phyloP scores from a whole-genome alignment of 2,888 invertebrate genomes.

The Caenorhabditis panamensis region DNA sequence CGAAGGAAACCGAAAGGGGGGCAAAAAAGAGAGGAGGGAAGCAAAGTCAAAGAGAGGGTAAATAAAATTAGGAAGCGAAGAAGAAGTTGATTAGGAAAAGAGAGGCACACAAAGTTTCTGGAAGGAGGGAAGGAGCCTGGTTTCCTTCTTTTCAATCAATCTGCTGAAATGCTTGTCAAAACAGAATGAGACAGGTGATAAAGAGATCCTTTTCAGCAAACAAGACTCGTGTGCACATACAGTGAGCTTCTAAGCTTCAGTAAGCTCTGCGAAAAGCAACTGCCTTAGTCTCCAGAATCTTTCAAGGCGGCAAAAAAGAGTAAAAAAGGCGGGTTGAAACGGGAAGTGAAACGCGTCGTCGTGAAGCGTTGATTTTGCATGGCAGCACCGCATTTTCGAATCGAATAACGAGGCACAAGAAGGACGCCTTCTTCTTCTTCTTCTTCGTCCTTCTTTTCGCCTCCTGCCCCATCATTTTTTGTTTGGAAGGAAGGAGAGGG shows the following conservation, averaged over 20 bases:
- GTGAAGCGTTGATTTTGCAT: conserved; percentile 31
- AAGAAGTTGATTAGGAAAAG: conserved; percentile 23
- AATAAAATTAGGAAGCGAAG: conserved; percentile 30
- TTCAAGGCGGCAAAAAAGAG: conserved; percentile 8
- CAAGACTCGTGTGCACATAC: too few species aligned
- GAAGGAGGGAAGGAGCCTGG: too few species aligned
- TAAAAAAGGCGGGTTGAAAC: conserved; percentile 1
- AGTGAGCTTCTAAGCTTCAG: too few species aligned
- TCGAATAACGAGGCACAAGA: conserved; percentile 37
- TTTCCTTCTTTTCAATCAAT: too few species aligned
- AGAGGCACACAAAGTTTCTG: conserved; percentile 7
- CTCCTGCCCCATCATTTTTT: not conserved
- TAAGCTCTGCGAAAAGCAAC: too few species aligned
- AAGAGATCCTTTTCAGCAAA: too few species aligned
- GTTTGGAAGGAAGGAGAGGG: not conserved
- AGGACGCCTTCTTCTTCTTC: conserved; percentile 36
- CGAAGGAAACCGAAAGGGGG: not conserved
- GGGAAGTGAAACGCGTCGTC: conserved; percentile 8
- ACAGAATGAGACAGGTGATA: conserved; percentile 9
- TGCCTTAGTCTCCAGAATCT: not conserved
- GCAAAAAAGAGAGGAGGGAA: not conserved
- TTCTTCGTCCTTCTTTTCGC: conserved; percentile 1
- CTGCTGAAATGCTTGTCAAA: too few species aligned
- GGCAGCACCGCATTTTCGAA: conserved; percentile 30
- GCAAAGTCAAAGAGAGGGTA: conserved; percentile 2